Percentiles rank a stretch among this genome's conserved stretches.
Evolutionary conservation across 2,888 invertebrate genomes (phyloP).

Genomic region (Leucozona laternaria): DNA sequence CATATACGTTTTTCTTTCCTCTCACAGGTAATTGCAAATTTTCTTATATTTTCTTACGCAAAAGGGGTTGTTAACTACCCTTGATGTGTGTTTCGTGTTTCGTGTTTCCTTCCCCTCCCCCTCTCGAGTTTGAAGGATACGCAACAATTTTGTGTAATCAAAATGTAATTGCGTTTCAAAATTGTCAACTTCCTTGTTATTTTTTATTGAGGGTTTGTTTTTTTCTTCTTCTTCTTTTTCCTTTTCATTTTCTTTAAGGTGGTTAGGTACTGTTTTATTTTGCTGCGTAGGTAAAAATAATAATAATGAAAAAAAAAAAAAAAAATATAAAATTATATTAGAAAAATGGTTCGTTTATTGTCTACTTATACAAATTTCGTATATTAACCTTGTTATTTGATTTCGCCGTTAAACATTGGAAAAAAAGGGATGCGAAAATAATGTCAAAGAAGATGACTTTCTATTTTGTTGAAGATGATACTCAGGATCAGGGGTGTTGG

Average conservation of each 20-base stretch:
- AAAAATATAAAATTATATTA: slow-evolving; percentile 26
- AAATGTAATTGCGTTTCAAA: slow-evolving; percentile 72
- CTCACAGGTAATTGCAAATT: slow-evolving; percentile 64
- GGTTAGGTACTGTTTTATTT: not conserved
- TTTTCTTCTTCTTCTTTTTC: not conserved
- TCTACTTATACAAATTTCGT: slow-evolving; percentile 56
- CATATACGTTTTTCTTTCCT: not conserved
- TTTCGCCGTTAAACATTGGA: slow-evolving; percentile 24
- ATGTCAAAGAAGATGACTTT: slow-evolving; percentile 10
- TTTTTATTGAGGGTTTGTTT: slow-evolving; percentile 39
- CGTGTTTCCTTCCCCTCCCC: too few relatives aligned
- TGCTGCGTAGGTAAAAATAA: slow-evolving; percentile 45
- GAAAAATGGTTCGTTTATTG: slow-evolving; percentile 65
- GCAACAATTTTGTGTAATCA: slow-evolving; percentile 74
- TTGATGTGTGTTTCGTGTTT: slow-evolving; percentile 8
- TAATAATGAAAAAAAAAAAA: slow-evolving; percentile 1
- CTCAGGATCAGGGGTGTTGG: slow-evolving; percentile 39
- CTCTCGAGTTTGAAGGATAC: slow-evolving; percentile 39
- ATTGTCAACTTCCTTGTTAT: slow-evolving; percentile 70
- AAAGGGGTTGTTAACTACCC: slow-evolving; percentile 52
- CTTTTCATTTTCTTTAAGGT: slow-evolving; percentile 15
- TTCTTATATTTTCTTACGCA: slow-evolving; percentile 47
- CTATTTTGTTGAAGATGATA: slow-evolving; percentile 14
- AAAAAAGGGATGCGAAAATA: not conserved
- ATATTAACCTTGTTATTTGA: slow-evolving; percentile 65